phyloP scores from a whole-genome alignment of 53 echinoderm and acorn worm species.

The Patiria pectinifera region DNA sequence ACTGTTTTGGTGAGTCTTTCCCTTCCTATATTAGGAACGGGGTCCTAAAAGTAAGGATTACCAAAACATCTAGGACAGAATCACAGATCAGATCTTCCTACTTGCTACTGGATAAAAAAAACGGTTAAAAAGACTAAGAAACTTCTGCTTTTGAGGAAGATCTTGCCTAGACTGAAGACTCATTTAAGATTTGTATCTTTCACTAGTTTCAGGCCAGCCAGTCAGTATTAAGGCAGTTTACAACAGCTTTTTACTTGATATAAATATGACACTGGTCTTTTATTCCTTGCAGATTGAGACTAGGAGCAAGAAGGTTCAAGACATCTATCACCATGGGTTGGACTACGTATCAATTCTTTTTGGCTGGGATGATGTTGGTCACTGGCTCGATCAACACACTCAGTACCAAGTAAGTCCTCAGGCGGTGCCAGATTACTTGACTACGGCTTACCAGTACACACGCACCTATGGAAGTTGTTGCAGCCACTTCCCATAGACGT shows the following conservation, averaged over 20 bases:
- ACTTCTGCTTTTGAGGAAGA: too few relatives aligned
- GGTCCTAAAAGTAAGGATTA: too few relatives aligned
- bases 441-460: not conserved
- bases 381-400: constrained; percentile 90
- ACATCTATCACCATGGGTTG: constrained; percentile 67
- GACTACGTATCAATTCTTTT: constrained; percentile 79
- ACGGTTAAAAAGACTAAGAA: too few relatives aligned
- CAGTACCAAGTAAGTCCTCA: constrained; percentile 83
- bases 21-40: too few relatives aligned
- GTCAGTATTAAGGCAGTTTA: too few relatives aligned
- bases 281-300: not conserved
- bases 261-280: not conserved
- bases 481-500: not conserved
- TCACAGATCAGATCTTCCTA: too few relatives aligned
- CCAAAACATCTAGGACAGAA: too few relatives aligned
- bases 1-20: too few relatives aligned
- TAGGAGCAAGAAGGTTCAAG: not conserved
- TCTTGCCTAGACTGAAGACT: too few relatives aligned
- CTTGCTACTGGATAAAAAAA: too few relatives aligned
- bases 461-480: not conserved
- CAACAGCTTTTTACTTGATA: not conserved
- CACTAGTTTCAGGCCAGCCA: too few relatives aligned
- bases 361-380: constrained; percentile 83
- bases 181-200: too few relatives aligned
- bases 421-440: not conserved